These are phyloP conservation scores for Petrophora chlorosata DNA, from an alignment of 2,888 invertebrate species.

Conservation along the genomic window DNA sequence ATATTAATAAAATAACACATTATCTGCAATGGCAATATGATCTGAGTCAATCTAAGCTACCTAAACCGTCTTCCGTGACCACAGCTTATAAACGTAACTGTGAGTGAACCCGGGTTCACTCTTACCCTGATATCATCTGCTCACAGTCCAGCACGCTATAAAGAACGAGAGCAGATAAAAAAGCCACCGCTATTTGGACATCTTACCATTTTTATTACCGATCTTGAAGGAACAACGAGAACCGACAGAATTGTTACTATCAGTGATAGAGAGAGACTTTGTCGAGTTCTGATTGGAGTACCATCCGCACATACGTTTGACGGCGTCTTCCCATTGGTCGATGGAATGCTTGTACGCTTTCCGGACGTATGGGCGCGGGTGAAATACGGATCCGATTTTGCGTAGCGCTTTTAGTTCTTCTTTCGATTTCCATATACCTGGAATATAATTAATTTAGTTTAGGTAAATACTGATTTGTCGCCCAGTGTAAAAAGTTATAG, in stretches of 20 bases:
- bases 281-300: conserved; percentile 54
- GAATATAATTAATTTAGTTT: no score
- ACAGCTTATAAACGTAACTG: neutral
- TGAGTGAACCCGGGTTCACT: conserved; percentile 26
- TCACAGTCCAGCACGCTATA: conserved; percentile 50
- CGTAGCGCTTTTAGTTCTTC: conserved; percentile 86
- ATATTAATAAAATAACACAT: no score
- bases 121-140: conserved; percentile 61
- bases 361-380: conserved; percentile 68
- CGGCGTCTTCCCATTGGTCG: conserved; percentile 83
- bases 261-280: conserved; percentile 43
- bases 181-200: conserved; percentile 73
- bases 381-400: conserved; percentile 85
- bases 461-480: no score
- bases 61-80: neutral
- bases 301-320: conserved; percentile 83
- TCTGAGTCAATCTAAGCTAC: no score
- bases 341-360: conserved; percentile 64
- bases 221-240: conserved; percentile 58
- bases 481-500: no score
- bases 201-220: conserved; percentile 47
- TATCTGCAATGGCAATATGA: no score
- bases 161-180: conserved; percentile 53
- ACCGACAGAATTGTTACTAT: conserved; percentile 45
- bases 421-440: conserved; percentile 89